Percentiles rank a stretch among this genome's conserved stretches.
Evolutionary conservation across 2,113 vertebrate species (phyloP).

Genomic region (Lepisosteus osseus): DNA sequence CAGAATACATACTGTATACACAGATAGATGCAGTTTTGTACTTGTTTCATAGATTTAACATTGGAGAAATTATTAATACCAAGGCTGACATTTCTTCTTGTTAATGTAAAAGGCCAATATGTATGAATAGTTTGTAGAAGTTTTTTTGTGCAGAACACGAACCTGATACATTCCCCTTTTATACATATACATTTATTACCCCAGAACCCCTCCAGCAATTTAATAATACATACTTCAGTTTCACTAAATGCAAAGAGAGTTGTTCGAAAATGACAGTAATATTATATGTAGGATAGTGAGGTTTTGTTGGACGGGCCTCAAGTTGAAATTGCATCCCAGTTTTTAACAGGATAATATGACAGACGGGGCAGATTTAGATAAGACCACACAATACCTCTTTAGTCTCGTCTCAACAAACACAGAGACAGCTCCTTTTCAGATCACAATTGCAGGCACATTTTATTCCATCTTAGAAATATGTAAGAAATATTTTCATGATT

Average conservation of each 20-base stretch:
- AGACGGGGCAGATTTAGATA: conserved; percentile 72
- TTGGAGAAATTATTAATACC: no score
- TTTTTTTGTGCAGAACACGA: background rate
- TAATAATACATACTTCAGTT: conserved; percentile 26
- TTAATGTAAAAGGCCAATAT: background rate
- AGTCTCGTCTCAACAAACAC: conserved; percentile 59
- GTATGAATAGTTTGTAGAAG: no score
- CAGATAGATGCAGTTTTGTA: no score
- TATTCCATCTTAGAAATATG: conserved; percentile 59
- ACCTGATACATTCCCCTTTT: conserved; percentile 10
- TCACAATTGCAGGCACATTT: conserved; percentile 63
- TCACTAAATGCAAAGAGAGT: conserved; percentile 33
- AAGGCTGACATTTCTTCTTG: background rate
- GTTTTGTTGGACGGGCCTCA: conserved; percentile 40
- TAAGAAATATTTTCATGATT: conserved; percentile 63
- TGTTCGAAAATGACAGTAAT: conserved; percentile 25
- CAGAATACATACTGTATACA: no score
- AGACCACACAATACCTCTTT: conserved; percentile 70
- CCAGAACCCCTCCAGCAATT: conserved; percentile 29
- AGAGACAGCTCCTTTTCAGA: conserved; percentile 48
- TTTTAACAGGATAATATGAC: conserved; percentile 72
- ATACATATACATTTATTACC: conserved; percentile 20
- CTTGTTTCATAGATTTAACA: no score
- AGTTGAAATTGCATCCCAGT: conserved; percentile 47
- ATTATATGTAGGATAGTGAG: conserved; percentile 26